These are phyloP conservation scores for Actinostola sp. DNA, from an alignment of 92 coral and sea anemone genomes.

Conservation along the genomic window DNA sequence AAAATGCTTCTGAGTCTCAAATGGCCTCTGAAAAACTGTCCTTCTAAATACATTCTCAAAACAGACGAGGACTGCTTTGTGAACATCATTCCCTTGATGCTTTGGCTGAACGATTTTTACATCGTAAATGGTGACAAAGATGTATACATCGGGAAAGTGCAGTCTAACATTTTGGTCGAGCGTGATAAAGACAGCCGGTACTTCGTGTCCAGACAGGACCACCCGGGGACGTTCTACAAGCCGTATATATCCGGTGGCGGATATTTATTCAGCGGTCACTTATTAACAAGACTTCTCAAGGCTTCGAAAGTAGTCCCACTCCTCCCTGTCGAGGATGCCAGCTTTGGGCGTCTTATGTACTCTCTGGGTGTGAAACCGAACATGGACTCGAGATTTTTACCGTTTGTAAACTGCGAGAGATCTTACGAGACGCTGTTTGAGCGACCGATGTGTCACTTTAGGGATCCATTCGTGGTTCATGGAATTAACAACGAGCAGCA, in stretches of 20 bases:
- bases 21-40: constrained; percentile 65
- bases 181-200: constrained; percentile 66
- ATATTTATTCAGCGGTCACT: constrained; percentile 68
- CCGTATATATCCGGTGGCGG: constrained; percentile 89
- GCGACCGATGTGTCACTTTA: constrained; percentile 79
- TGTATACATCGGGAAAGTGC: constrained; percentile 78
- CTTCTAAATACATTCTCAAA: constrained; percentile 68
- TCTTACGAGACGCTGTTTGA: constrained; percentile 48
- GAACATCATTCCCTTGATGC: constrained; percentile 58
- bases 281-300: constrained; percentile 48
- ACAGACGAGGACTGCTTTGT: constrained; percentile 86
- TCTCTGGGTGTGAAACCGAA: constrained; percentile 52
- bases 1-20: constrained; percentile 66
- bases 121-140: constrained; percentile 45
- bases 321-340: constrained; percentile 80
- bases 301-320: constrained; percentile 48
- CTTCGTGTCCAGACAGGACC: constrained; percentile 51
- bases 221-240: constrained; percentile 38
- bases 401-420: constrained; percentile 70
- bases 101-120: constrained; percentile 70
- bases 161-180: constrained; percentile 56
- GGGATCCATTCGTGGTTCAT: constrained; percentile 73
- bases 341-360: constrained; percentile 67
- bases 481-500: constrained; percentile 65
- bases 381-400: constrained; percentile 55